Evolutionary conservation across 2,797 vertebrate species (phyloP).

Genomic region (Aeoliscus strigatus): DNA sequence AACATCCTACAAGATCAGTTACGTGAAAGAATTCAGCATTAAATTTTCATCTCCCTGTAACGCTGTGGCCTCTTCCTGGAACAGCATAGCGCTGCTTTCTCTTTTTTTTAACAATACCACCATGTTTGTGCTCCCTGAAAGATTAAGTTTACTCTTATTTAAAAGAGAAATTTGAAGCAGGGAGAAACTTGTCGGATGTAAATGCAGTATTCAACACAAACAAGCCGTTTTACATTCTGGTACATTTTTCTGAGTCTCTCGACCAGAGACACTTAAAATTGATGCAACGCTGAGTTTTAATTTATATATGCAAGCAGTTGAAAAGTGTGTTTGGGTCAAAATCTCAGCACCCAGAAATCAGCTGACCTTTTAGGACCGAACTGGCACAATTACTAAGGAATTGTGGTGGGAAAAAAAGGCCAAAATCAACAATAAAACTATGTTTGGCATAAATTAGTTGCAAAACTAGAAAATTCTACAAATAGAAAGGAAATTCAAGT

Average conservation of each 20-base stretch:
- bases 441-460: no score
- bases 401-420: background rate
- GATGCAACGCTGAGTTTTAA: constrained; percentile 36
- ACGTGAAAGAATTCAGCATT: constrained; percentile 57
- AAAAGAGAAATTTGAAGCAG: constrained; percentile 54
- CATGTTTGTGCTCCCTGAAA: constrained; percentile 40
- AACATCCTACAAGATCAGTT: constrained; percentile 57
- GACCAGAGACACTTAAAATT: constrained; percentile 35
- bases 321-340: constrained; percentile 6
- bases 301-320: constrained; percentile 37
- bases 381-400: background rate
- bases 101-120: constrained; percentile 51
- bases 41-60: constrained; percentile 62
- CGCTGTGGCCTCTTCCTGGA: constrained; percentile 38
- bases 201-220: constrained; percentile 28
- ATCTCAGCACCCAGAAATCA: background rate
- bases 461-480: no score
- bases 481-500: no score
- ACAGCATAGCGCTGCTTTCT: constrained; percentile 54
- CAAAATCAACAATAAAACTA: no score
- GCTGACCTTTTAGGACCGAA: background rate
- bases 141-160: constrained; percentile 60
- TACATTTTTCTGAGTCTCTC: constrained; percentile 28
- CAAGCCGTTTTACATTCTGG: constrained; percentile 21
- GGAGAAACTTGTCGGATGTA: constrained; percentile 38